Percentiles rank a stretch among this genome's conserved stretches.
phyloP scores from a whole-genome alignment of 2,797 vertebrate genomes.

The Sarcophilus harrisii region DNA sequence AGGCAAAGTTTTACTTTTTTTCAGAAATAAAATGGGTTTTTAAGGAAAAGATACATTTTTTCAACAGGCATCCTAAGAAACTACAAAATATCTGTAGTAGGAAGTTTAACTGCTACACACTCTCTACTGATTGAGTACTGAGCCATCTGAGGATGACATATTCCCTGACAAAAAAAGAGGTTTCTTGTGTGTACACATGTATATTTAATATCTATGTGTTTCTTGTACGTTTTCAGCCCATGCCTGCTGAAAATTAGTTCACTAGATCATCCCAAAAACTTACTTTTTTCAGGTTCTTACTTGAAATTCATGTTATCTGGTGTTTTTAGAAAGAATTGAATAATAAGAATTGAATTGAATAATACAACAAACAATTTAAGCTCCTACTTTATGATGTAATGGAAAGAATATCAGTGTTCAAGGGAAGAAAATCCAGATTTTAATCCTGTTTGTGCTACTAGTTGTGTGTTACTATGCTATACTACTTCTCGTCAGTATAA shows the following conservation, averaged over 20 bases:
- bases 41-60: conserved; percentile 4
- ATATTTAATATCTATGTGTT: not conserved
- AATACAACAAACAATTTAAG: not conserved
- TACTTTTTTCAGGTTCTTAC: not conserved
- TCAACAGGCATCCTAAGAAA: not conserved
- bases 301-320: conserved; percentile 12
- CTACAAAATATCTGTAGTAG: not conserved
- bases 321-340: conserved; percentile 28
- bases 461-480: too few species aligned
- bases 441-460: not conserved
- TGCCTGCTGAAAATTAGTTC: conserved; percentile 2
- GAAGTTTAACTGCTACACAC: not conserved
- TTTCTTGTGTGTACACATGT: not conserved
- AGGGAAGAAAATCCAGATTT: not conserved
- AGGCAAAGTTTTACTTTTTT: not conserved
- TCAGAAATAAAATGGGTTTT: not conserved
- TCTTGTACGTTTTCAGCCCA: not conserved
- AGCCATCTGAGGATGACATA: not conserved
- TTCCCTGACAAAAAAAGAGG: not conserved
- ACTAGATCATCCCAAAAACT: not conserved
- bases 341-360: not conserved
- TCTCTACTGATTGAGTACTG: too few species aligned
- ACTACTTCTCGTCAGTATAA: not conserved
- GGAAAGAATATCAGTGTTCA: not conserved
- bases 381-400: not conserved